These are phyloP conservation scores for Fabriciana adippe DNA, from an alignment of 2,888 invertebrate genomes.

Conservation along the genomic window DNA sequence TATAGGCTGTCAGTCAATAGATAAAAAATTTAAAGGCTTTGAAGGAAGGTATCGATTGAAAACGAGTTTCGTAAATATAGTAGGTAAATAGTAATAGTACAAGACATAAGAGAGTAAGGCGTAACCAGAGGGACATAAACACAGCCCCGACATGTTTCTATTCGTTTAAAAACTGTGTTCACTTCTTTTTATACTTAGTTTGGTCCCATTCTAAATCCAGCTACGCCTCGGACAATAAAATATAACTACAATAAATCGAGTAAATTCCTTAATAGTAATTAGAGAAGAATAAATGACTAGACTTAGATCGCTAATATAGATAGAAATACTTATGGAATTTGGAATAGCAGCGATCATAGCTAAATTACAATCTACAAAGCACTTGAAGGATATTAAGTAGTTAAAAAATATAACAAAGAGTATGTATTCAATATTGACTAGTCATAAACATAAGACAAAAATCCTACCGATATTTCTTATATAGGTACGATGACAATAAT, in stretches of 20 bases:
- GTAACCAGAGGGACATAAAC: slow-evolving; percentile 74
- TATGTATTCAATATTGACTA: slow-evolving; percentile 42
- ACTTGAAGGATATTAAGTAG: slow-evolving; percentile 22
- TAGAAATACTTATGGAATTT: slow-evolving; percentile 29
- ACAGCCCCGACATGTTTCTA: slow-evolving; percentile 57
- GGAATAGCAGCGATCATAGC: slow-evolving; percentile 31
- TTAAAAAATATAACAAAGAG: slow-evolving; percentile 11
- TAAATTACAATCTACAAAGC: slow-evolving; percentile 38
- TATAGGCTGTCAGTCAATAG: slow-evolving; percentile 75
- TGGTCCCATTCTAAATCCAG: slow-evolving; percentile 73
- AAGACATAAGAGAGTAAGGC: slow-evolving; percentile 53
- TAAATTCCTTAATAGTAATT: slow-evolving; percentile 49
- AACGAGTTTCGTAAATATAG: slow-evolving; percentile 42
- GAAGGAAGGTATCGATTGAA: slow-evolving; percentile 67
- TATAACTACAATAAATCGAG: slow-evolving; percentile 42
- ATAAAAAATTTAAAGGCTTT: slow-evolving; percentile 66
- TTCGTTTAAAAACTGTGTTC: slow-evolving; percentile 56
- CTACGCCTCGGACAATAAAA: slow-evolving; percentile 67
- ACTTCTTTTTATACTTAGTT: slow-evolving; percentile 54
- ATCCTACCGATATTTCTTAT: slow-evolving; percentile 56
- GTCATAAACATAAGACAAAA: slow-evolving; percentile 59
- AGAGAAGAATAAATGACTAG: slow-evolving; percentile 54
- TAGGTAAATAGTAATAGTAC: slow-evolving; percentile 40
- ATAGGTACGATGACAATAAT: slow-evolving; percentile 44
- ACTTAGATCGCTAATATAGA: slow-evolving; percentile 39